phyloP scores from a whole-genome alignment of 2,888 invertebrate species.

The Corythucha ciliata region DNA sequence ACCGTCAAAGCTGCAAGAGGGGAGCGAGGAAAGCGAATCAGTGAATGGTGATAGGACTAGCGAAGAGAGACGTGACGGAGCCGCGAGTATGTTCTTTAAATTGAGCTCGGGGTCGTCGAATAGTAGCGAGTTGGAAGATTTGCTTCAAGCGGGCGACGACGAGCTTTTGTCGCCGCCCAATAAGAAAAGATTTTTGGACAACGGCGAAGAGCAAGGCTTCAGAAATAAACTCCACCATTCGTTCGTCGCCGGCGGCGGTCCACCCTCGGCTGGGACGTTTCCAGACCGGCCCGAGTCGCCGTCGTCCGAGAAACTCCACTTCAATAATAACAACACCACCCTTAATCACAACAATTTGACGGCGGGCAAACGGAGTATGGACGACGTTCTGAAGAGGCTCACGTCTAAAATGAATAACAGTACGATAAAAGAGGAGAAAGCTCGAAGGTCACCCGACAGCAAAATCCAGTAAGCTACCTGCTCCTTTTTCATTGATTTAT shows the following conservation, averaged over 20 bases:
- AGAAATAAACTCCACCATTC: slow-evolving; percentile 31
- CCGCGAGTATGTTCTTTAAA: slow-evolving; percentile 30
- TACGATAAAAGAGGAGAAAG: slow-evolving; percentile 56
- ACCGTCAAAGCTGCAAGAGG: slow-evolving; percentile 83
- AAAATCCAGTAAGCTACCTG: slow-evolving; percentile 10
- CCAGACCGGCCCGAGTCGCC: slow-evolving; percentile 12
- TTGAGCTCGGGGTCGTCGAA: slow-evolving; percentile 43
- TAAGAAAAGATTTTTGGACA: slow-evolving; percentile 43
- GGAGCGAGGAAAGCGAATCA: slow-evolving; percentile 49
- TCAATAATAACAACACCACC: slow-evolving; percentile 49
- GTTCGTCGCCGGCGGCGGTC: slow-evolving; percentile 40
- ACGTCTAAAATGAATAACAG: slow-evolving; percentile 77
- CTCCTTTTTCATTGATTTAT: neutral
- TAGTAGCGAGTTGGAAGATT: slow-evolving; percentile 43
- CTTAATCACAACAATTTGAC: slow-evolving; percentile 42
- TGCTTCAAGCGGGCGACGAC: slow-evolving; percentile 38
- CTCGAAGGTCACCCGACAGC: slow-evolving; percentile 59
- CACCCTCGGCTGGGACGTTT: slow-evolving; percentile 1
- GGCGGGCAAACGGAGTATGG: slow-evolving; percentile 66
- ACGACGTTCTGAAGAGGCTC: slow-evolving; percentile 77
- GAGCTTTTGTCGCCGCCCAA: slow-evolving; percentile 42
- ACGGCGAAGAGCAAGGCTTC: slow-evolving; percentile 18
- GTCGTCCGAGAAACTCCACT: slow-evolving; percentile 6
- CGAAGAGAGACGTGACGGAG: slow-evolving; percentile 20
- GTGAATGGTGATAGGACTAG: slow-evolving; percentile 30